A percentile compares a stretch with the other conserved stretches of the same genome.
Conservation (phyloP, 2,113 vertebrate genomes). For the Hystrix brachyura region DNA sequence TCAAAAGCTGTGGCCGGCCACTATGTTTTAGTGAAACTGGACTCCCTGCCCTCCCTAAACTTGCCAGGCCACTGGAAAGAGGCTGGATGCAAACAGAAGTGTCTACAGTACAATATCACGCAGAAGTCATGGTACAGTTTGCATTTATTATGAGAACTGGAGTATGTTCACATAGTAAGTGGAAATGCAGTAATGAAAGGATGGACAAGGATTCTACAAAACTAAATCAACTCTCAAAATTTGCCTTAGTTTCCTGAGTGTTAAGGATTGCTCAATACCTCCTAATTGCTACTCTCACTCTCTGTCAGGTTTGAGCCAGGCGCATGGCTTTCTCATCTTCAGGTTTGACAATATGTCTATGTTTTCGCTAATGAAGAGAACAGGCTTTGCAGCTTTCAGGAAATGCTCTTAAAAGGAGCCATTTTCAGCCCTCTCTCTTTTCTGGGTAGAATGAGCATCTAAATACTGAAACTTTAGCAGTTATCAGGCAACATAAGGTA, state of each 20-base stretch:
- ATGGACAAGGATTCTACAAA: background rate
- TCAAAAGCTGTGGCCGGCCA: background rate
- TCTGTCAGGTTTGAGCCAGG: background rate
- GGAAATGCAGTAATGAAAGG: background rate
- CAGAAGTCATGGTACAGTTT: background rate
- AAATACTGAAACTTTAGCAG: background rate
- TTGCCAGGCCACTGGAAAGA: background rate
- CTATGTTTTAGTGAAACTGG: background rate
- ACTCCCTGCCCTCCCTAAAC: background rate
- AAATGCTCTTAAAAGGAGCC: background rate
- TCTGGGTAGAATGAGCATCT: background rate
- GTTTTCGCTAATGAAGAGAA: constrained; percentile 34
- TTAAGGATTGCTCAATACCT: background rate
- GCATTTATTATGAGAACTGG: background rate
- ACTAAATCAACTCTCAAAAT: background rate
- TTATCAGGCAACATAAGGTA: too few relatives aligned
- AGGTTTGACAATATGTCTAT: background rate
- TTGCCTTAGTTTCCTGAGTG: background rate
- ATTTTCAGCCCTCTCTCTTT: background rate
- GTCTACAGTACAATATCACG: background rate
- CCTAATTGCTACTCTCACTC: background rate
- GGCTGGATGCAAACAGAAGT: background rate
- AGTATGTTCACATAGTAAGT: background rate
- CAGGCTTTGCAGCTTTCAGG: background rate
- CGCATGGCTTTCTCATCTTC: background rate